Conservation (phyloP, 2,888 invertebrate species). For the Neoitamus cyanurus region DNA sequence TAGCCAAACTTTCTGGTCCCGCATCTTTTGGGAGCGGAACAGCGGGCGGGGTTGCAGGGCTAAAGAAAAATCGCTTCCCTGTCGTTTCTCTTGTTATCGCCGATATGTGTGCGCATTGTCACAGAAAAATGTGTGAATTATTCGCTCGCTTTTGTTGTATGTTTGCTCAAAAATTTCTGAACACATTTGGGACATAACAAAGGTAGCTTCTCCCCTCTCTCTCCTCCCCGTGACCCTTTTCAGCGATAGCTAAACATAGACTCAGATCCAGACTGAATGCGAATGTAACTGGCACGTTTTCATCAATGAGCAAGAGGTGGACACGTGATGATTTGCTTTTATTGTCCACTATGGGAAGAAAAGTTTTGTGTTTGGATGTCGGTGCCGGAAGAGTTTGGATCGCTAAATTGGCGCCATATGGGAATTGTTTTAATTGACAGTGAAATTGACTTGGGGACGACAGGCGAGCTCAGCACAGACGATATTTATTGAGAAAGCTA, state of each 20-base stretch:
- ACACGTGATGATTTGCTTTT: conserved; percentile 1
- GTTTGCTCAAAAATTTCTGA: not conserved
- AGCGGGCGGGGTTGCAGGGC: not conserved
- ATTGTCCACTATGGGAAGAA: not conserved
- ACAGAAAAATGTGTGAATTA: not conserved
- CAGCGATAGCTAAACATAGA: not conserved
- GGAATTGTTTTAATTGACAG: conserved; percentile 5
- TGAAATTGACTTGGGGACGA: not conserved
- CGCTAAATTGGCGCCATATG: not conserved
- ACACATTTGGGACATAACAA: not conserved
- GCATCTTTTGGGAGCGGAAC: not conserved
- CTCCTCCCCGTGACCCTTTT: not conserved
- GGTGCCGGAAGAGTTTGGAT: not conserved
- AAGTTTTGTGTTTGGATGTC: not conserved
- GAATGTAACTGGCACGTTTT: not conserved
- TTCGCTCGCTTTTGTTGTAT: not conserved
- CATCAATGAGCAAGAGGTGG: not conserved
- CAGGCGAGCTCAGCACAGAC: not conserved
- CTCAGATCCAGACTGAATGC: not conserved
- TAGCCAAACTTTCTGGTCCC: not conserved
- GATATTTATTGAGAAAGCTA: not conserved
- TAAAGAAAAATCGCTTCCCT: not conserved
- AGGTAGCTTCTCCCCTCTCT: not conserved
- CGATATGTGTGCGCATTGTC: not conserved
- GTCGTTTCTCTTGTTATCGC: not conserved